Base-by-base conservation (phyloP, 2,888 invertebrate species). In the Metallyticus violacea region DNA sequence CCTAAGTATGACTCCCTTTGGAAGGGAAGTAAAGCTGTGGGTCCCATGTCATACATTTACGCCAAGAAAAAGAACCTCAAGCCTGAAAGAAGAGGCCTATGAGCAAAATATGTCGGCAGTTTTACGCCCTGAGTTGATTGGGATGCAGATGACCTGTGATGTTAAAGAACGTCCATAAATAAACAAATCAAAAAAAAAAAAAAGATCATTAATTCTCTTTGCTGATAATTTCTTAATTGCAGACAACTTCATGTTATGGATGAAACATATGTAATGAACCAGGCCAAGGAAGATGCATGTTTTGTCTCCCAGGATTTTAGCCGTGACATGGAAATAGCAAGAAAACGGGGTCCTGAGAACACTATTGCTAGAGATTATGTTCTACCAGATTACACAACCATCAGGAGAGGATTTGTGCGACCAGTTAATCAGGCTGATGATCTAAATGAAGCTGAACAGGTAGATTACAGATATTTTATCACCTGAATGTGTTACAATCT, bases 181-280 rank as follows among this genome's bases (percentile, higher is more conserved):
- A n/a, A n/a, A n/a, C n/a, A n/a, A n/a, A n/a, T n/a, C n/a, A n/a
- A n/a, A n/a, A n/a, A n/a, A n/a, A n/a, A n/a, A n/a, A n/a, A n/a
- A n/a, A n/a, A n/a, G n/a, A n/a, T n/a, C n/a, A n/a, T n/a, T n/a
- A n/a, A n/a, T n/a, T n/a, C n/a, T n/a, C n/a, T n/a, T n/a, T n/a
- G n/a, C n/a, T n/a, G n/a, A n/a, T n/a, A n/a, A n/a, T n/a, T 87
- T 76, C 78, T 88, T 88, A 85, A 84, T 89, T 90, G n/a, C 89
- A 93, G 96, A 79, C 99, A 99, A 91, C 92, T 99, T 80, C 98
- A 99, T 93, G 99, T 99, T 0, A 98, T 99, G 98, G 99, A 99
- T 91, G 99, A 99, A 92, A 98, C 99, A 0, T 98, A 97, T 92
- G 98, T 99, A 0, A 98, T 99, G 81, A 99, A 99, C 92, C 99